Evolutionary conservation across 2,888 invertebrate species (phyloP), one percentile per base, ranked within the genome.

Genomic region (Nomada flava): DNA sequence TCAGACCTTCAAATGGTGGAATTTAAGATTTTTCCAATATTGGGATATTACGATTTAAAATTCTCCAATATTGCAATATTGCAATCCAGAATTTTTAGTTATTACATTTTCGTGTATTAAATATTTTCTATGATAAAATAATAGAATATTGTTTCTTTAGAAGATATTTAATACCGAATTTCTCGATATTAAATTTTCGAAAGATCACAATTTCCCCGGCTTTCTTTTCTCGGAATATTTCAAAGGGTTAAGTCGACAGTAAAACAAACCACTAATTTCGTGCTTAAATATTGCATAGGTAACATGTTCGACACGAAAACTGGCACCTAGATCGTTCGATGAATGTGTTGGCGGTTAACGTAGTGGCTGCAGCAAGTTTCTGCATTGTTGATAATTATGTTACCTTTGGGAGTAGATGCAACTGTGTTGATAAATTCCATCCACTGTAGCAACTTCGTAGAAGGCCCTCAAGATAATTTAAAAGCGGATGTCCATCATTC

Each of bases 381-480:
- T 57, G 50, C 71, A 67, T 50, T 42, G 52, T 53, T 55, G 55
- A 63, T 63, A 80, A 80, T 80, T 80, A 70, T 60, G 60, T 57
- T 60, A 60, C 18, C 36, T 26, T 2, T 36, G 29, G 36, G 59
- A 18, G 59, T 29, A 59, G 18, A 26, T 29, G 29, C 36, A 10
- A 10, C 18, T 18, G 60, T 29, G 36, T 36, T 60, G 29, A 15
- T 18, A 47, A 2, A 23, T 64, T 47, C 13, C 44, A 60, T 23
- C 23, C 64, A 10, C 36, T 15, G 23, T 20, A 2, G 15, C 62
- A 20, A n/a, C 13, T 3, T 42, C 20, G 18, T 4, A n/a, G 10
- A 60, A n/a, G n/a, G n/a, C 23, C 23, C 9, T 13, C 15, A 7
- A 13, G 2, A 64, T 50, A 64, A 64, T 47, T 26, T 23, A 64